phyloP scores from a whole-genome alignment of 2,888 invertebrate genomes.

The Mayetiola destructor region DNA sequence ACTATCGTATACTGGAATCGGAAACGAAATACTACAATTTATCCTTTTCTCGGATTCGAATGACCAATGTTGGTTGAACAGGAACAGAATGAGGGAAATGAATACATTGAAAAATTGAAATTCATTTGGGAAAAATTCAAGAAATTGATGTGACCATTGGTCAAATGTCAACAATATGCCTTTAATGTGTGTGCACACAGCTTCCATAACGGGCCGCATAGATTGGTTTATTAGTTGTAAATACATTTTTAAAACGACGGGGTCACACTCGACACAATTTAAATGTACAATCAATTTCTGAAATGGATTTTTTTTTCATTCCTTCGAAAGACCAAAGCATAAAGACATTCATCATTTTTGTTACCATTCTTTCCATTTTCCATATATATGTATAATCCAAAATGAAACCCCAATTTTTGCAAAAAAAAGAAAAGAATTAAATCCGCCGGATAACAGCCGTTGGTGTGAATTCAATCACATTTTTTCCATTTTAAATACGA shows the following conservation, averaged over 20 bases:
- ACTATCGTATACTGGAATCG: too few relatives aligned
- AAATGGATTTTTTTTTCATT: neutral
- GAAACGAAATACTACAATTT: neutral
- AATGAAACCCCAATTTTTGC: too few relatives aligned
- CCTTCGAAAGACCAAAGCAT: too few relatives aligned
- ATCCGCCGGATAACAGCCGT: too few relatives aligned
- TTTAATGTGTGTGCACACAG: conserved; percentile 12
- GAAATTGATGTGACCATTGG: conserved; percentile 13
- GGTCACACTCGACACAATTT: neutral
- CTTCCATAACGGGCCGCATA: neutral
- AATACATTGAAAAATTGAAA: neutral
- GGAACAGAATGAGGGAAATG: neutral
- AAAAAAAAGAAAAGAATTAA: too few relatives aligned
- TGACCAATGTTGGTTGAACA: neutral
- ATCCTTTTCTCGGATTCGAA: neutral
- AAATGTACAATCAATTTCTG: neutral
- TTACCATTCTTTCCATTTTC: too few relatives aligned
- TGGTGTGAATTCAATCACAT: too few relatives aligned
- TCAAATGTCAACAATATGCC: conserved; percentile 15
- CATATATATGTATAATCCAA: too few relatives aligned
- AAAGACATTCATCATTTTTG: too few relatives aligned
- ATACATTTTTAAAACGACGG: neutral
- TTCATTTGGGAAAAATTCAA: conserved; percentile 8
- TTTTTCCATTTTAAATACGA: too few relatives aligned
- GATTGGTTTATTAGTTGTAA: neutral